Conservation (phyloP, 2,797 vertebrate genomes). For the Aeoliscus strigatus region DNA sequence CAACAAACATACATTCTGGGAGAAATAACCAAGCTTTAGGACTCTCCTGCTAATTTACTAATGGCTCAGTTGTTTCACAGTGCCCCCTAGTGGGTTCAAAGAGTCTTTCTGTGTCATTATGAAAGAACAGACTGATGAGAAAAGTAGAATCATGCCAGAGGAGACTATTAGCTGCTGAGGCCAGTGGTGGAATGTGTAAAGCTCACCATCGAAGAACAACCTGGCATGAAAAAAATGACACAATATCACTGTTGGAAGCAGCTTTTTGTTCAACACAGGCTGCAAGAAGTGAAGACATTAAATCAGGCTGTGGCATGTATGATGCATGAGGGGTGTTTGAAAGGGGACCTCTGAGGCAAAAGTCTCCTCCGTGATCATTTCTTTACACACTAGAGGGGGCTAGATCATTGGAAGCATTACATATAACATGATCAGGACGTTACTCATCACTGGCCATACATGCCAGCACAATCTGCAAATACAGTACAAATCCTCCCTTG, state of each 20-base stretch:
- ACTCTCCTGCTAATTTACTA: slow-evolving; percentile 61
- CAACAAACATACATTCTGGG: slow-evolving; percentile 47
- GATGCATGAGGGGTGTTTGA: slow-evolving; percentile 29
- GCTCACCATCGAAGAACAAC: too few species aligned
- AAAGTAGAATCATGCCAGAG: too few species aligned
- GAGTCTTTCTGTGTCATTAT: neutral
- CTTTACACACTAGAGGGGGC: slow-evolving; percentile 71
- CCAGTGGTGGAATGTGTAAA: too few species aligned
- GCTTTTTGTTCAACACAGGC: too few species aligned
- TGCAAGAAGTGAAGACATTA: too few species aligned
- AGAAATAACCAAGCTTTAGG: slow-evolving; percentile 47
- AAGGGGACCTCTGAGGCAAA: slow-evolving; percentile 24
- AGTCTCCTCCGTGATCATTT: slow-evolving; percentile 43
- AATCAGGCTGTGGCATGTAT: slow-evolving; percentile 17
- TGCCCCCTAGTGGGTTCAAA: slow-evolving; percentile 67
- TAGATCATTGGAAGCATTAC: slow-evolving; percentile 67
- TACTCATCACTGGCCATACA: slow-evolving; percentile 7
- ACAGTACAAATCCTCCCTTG: too few species aligned
- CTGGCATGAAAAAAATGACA: too few species aligned
- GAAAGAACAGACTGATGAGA: too few species aligned
- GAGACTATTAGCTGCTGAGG: too few species aligned
- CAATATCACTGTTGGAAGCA: too few species aligned
- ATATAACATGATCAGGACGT: too few species aligned
- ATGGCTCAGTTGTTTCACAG: slow-evolving; percentile 65
- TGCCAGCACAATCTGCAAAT: slow-evolving; percentile 15